Percentiles rank a stretch among this genome's conserved stretches.
phyloP scores from a whole-genome alignment of 2,888 invertebrate species.

The Cataglyphis albicans region DNA sequence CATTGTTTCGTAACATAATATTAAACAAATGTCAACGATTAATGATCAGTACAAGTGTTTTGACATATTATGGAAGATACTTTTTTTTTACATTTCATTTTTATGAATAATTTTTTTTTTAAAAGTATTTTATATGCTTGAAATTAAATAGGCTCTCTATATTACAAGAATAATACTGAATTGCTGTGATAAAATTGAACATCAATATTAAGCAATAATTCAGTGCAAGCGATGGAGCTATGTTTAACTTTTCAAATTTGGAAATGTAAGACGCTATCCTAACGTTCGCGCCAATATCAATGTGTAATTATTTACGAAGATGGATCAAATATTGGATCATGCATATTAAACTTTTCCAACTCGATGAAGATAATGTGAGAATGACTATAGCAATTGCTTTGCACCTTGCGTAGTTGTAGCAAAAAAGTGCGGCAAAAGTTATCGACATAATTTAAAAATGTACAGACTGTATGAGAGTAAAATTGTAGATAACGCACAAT shows the following conservation, averaged over 20 bases:
- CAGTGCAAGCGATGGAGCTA: background rate
- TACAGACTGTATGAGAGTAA: conserved; percentile 14
- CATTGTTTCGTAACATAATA: background rate
- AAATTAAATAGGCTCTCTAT: background rate
- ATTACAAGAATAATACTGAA: conserved; percentile 6
- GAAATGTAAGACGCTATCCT: conserved; percentile 18
- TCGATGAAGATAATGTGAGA: conserved; percentile 15
- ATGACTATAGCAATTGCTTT: conserved; percentile 6
- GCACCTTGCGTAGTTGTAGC: background rate
- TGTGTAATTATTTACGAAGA: conserved; percentile 35
- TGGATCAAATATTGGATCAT: conserved; percentile 41
- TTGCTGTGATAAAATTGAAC: conserved; percentile 9
- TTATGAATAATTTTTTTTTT: background rate
- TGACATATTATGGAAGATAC: background rate
- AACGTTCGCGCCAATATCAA: conserved; percentile 3
- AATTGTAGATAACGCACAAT: conserved; percentile 12
- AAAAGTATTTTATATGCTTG: background rate
- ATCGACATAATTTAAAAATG: conserved; percentile 35
- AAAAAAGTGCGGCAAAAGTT: conserved; percentile 12
- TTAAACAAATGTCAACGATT: background rate
- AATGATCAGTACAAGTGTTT: background rate
- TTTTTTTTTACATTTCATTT: background rate
- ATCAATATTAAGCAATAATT: background rate
- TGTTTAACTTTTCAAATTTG: conserved; percentile 42
- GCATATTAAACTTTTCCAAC: conserved; percentile 28